Evolutionary conservation across 2,888 invertebrate genomes (phyloP), one percentile per base, ranked within the genome.

Genomic region (Hemistola chrysoprasaria): DNA sequence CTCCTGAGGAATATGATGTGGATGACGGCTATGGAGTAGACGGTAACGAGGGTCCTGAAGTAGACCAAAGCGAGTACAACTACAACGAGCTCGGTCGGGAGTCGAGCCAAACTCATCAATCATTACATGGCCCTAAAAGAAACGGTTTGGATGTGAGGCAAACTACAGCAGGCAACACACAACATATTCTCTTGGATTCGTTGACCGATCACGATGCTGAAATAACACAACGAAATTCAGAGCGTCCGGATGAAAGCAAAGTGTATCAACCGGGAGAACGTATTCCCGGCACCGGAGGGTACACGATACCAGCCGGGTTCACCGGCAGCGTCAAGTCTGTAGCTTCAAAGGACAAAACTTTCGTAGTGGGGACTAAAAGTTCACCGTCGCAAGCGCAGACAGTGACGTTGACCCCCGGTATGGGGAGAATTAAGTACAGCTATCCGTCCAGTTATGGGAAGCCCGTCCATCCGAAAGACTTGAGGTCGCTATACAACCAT

Each of bases 361-460:
- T 90, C 34, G 90, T 91, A 0, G 78, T 90, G 1, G 92, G 92
- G 2, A 84, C 89, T 3, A 87, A 83, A 20, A 83, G 86, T 39
- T 92, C 90, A 16, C 91, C 92, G 50, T 92, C 93, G 3, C 93
- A 93, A 74, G 92, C 93, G 1, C 93, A 93, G 71, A 92, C 92
- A 1, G 92, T 93, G 3, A 87, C 90, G 1, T 70, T 78, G 11
- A 82, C 83, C 26, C 90, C 90, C 1, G 90, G 90, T 1, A 72
- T 76, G 2, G 91, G 90, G 3, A 83, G 81, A 65, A 59, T 87
- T 0, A 81, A 69, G 50, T 88, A 86, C 36, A 60, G 63, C 6
- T 64, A 78, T 39, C 77, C 81, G n/a, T 50, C 59, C 8, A 48
- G 58, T 5, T 75, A 75, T 39, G 61, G 65, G 2, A 78, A 62